A percentile compares a stretch with the other conserved stretches of the same genome.
These are phyloP conservation scores for Archivesica marissinica DNA, from an alignment of 1,140 invertebrate genomes.

Conservation along the genomic window DNA sequence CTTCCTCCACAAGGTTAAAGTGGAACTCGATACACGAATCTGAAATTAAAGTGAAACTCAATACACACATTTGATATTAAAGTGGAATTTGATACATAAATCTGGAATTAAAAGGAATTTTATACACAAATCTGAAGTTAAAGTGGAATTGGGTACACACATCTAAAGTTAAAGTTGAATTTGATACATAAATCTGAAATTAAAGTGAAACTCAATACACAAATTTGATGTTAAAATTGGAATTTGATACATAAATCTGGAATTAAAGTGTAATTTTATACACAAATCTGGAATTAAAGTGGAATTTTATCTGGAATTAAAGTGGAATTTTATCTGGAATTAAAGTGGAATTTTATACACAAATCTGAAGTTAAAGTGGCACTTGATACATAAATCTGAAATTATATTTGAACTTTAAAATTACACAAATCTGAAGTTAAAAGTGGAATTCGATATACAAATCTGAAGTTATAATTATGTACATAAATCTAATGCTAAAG, in stretches of 20 bases:
- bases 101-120: too few relatives aligned
- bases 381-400: too few relatives aligned
- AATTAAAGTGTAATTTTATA: not conserved
- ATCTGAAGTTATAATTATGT: conserved; percentile 80
- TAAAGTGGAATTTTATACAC: conserved; percentile 79
- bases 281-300: conserved; percentile 81
- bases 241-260: too few relatives aligned
- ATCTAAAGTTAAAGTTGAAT: conserved; percentile 81
- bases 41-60: conserved; percentile 62
- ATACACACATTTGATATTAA: too few relatives aligned
- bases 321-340: conserved; percentile 70
- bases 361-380: conserved; percentile 65
- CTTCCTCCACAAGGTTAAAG: conserved; percentile 81
- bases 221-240: not conserved
- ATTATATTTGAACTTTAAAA: too few relatives aligned
- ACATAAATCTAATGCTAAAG: conserved; percentile 75
- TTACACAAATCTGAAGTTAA: too few relatives aligned
- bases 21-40: conserved; percentile 78
- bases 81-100: conserved; percentile 74
- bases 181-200: conserved; percentile 74
- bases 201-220: conserved; percentile 45
- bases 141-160: too few relatives aligned
- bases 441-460: too few relatives aligned
- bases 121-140: too few relatives aligned
- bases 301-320: conserved; percentile 76